Conservation (phyloP, 2,113 vertebrate species). For the Stegastes partitus region DNA sequence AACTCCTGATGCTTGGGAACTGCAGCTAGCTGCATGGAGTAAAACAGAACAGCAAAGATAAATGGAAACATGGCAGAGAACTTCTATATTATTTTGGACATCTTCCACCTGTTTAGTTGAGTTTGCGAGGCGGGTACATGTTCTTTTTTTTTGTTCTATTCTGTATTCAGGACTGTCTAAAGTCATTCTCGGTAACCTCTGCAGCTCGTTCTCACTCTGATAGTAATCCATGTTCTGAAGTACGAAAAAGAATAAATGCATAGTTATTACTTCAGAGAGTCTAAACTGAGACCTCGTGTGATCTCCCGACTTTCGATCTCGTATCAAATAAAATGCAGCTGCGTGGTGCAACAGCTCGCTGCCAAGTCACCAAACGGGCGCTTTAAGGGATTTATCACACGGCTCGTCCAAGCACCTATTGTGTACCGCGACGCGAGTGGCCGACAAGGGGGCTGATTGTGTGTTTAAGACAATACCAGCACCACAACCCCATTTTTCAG, state of each 20-base stretch:
- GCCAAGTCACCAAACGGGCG: conserved; percentile 31
- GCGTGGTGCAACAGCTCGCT: conserved; percentile 9
- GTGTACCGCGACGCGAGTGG: conserved; percentile 13
- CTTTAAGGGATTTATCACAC: conserved; percentile 36
- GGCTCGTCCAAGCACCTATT: conserved; percentile 32
- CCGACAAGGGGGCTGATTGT: conserved; percentile 36
- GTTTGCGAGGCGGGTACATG: not conserved
- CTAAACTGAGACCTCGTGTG: conserved; percentile 40
- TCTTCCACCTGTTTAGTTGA: not conserved
- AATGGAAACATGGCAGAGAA: conserved; percentile 9
- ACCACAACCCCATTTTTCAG: conserved; percentile 3
- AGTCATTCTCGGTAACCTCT: conserved; percentile 13
- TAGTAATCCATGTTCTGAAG: conserved; percentile 56
- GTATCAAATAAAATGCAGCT: conserved; percentile 44
- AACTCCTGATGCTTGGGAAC: not conserved
- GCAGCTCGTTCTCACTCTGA: conserved; percentile 28
- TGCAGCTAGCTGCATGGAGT: not conserved
- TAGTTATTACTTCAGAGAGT: conserved; percentile 55
- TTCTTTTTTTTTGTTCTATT: conserved; percentile 26
- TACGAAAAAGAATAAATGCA: conserved; percentile 61
- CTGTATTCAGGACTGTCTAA: conserved; percentile 32
- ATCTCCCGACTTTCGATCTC: conserved; percentile 35
- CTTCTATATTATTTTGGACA: not conserved
- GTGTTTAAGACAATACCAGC: conserved; percentile 34
- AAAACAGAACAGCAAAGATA: conserved; percentile 13